Conservation (phyloP, 1,140 invertebrate genomes). For the Drosophila tristis region DNA sequence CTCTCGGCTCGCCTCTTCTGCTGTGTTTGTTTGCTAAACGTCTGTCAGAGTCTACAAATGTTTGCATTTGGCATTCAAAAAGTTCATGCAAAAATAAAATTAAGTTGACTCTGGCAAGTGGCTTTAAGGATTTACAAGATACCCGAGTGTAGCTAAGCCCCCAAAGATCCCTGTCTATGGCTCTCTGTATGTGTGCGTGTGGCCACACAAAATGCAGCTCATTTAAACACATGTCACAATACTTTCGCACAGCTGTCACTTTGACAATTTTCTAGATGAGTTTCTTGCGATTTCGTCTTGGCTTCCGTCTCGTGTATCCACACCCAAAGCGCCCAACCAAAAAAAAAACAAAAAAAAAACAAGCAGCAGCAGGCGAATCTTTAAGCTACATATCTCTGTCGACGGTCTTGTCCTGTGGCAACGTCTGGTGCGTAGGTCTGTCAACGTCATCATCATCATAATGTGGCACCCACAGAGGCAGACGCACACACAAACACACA, state of each 20-base stretch:
- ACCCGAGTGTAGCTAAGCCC: constrained; percentile 1
- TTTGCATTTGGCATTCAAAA: constrained; percentile 69
- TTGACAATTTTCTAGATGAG: constrained; percentile 83
- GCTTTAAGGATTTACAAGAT: constrained; percentile 56
- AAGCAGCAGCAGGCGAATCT: constrained; percentile 30
- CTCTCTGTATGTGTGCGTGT: constrained; percentile 1
- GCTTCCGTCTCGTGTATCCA: constrained; percentile 9
- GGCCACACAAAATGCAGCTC: constrained; percentile 63
- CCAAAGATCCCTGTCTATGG: neutral
- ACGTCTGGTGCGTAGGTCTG: constrained; percentile 70
- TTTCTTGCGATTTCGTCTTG: constrained; percentile 60
- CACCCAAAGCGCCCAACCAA: neutral
- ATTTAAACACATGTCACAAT: constrained; percentile 83
- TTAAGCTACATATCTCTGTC: constrained; percentile 56
- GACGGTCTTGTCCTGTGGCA: constrained; percentile 24
- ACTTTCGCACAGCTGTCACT: constrained; percentile 80
- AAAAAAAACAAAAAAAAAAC: constrained; percentile 28
- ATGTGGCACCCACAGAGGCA: constrained; percentile 32
- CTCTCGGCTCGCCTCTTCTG: constrained; percentile 21
- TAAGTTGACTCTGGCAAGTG: constrained; percentile 53
- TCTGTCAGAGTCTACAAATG: constrained; percentile 54
- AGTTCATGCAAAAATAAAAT: constrained; percentile 66
- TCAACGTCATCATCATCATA: constrained; percentile 74
- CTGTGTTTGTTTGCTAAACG: constrained; percentile 63
- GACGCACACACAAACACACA: constrained; percentile 14